Evolutionary conservation across 2,888 invertebrate species (phyloP).

Genomic region (Oxytorus armatus): DNA sequence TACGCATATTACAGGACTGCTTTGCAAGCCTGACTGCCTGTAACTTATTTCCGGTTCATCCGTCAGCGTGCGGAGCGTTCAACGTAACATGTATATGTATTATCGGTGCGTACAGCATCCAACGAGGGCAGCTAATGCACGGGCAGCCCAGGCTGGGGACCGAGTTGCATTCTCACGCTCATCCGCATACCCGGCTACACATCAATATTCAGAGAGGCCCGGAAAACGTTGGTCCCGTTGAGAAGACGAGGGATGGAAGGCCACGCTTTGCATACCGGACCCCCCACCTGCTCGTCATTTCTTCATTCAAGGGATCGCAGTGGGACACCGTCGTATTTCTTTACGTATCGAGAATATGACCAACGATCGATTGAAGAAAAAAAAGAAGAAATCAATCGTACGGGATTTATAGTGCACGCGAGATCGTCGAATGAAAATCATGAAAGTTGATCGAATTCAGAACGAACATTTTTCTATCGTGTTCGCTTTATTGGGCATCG

Average conservation of each 20-base stretch:
- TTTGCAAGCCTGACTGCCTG: conserved; percentile 56
- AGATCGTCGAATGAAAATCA: conserved; percentile 13
- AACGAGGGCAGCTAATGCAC: conserved; percentile 64
- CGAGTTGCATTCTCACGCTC: conserved; percentile 83
- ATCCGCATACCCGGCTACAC: conserved; percentile 82
- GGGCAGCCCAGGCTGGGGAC: conserved; percentile 71
- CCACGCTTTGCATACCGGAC: conserved; percentile 81
- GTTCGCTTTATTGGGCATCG: conserved; percentile 6
- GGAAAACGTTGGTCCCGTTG: conserved; percentile 77
- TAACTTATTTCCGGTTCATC: conserved; percentile 80
- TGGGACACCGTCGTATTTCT: conserved; percentile 74
- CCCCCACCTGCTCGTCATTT: conserved; percentile 79
- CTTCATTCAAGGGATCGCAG: conserved; percentile 76
- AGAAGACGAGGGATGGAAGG: conserved; percentile 63
- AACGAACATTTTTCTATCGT: not conserved
- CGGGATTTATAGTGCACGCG: conserved; percentile 39
- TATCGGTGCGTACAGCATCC: conserved; percentile 67
- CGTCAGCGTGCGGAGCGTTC: conserved; percentile 70
- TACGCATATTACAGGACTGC: conserved; percentile 31
- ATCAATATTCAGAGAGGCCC: conserved; percentile 82
- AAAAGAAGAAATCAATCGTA: conserved; percentile 41
- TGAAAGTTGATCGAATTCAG: not conserved
- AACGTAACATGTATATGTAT: not conserved
- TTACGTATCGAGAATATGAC: conserved; percentile 44
- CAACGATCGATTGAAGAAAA: conserved; percentile 43